Conservation (phyloP, 2,888 invertebrate species). For the Andricus curvator region DNA sequence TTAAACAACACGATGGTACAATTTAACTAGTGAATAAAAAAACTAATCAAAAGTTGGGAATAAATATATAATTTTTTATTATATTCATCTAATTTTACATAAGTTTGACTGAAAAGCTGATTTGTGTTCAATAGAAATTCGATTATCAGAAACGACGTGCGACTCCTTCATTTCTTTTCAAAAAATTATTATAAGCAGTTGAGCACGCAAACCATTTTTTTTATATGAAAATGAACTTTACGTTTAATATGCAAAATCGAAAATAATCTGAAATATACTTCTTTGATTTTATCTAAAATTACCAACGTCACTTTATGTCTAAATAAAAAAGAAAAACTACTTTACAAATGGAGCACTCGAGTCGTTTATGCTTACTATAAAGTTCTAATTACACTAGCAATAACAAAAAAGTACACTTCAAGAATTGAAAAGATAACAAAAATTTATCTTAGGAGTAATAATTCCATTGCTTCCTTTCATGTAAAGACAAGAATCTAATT, state of each 20-base stretch:
- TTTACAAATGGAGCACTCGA: neutral
- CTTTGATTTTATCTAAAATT: neutral
- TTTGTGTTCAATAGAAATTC: neutral
- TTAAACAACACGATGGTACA: no score
- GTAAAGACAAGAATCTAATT: neutral
- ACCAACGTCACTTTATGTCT: neutral
- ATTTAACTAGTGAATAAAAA: neutral
- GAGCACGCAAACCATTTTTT: neutral
- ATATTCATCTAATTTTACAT: conserved; percentile 38
- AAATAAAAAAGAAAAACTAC: neutral
- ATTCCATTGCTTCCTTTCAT: neutral
- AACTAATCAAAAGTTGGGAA: conserved; percentile 29
- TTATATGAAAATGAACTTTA: neutral
- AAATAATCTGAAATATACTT: neutral
- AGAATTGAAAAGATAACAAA: neutral
- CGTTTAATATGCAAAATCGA: neutral
- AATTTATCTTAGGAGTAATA: neutral
- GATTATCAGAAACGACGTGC: neutral
- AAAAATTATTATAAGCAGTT: neutral
- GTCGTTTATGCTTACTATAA: neutral
- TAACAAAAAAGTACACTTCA: neutral
- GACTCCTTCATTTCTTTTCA: neutral
- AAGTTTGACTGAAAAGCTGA: conserved; percentile 12
- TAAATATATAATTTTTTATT: conserved; percentile 36
- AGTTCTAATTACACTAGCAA: neutral